Conservation (phyloP, 2,113 vertebrate genomes). For the Menidia beryllina region DNA sequence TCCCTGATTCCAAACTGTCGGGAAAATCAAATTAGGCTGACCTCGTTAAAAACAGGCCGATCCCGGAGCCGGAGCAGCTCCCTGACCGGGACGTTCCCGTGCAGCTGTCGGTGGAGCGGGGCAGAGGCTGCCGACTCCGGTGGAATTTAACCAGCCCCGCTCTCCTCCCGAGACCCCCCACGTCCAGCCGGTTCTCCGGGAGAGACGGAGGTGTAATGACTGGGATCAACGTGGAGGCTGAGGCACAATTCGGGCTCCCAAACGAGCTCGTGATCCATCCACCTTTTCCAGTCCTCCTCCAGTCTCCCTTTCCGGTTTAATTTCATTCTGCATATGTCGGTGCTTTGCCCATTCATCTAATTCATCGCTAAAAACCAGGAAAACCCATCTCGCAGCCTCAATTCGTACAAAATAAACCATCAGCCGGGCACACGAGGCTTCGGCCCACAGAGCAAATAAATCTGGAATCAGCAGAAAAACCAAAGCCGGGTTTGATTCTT, state of each 20-base stretch:
- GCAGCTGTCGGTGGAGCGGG: conserved; percentile 5
- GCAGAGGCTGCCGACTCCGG: conserved; percentile 43
- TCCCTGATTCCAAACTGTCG: conserved; percentile 22
- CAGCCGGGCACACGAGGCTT: too few species aligned
- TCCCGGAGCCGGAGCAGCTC: conserved; percentile 25
- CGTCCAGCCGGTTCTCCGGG: conserved; percentile 10
- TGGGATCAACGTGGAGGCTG: conserved; percentile 13
- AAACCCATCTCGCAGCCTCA: too few species aligned
- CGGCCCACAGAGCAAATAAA: too few species aligned
- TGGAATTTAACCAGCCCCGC: conserved; percentile 43
- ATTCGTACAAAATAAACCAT: too few species aligned
- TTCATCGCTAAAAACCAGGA: too few species aligned
- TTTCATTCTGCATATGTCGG: conserved; percentile 13
- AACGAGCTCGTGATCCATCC: background rate
- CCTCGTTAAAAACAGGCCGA: conserved; percentile 38
- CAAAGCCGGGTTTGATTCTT: too few species aligned
- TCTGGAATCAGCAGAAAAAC: too few species aligned
- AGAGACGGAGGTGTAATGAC: conserved; percentile 35
- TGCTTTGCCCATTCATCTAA: too few species aligned
- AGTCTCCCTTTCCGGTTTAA: conserved; percentile 8
- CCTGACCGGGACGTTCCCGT: conserved; percentile 46
- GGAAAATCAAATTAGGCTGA: conserved; percentile 44
- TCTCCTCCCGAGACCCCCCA: conserved; percentile 38
- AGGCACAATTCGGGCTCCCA: background rate
- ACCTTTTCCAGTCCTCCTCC: conserved; percentile 8